Evolutionary conservation across 2,888 invertebrate species (phyloP).

Genomic region (Acronicta psi): DNA sequence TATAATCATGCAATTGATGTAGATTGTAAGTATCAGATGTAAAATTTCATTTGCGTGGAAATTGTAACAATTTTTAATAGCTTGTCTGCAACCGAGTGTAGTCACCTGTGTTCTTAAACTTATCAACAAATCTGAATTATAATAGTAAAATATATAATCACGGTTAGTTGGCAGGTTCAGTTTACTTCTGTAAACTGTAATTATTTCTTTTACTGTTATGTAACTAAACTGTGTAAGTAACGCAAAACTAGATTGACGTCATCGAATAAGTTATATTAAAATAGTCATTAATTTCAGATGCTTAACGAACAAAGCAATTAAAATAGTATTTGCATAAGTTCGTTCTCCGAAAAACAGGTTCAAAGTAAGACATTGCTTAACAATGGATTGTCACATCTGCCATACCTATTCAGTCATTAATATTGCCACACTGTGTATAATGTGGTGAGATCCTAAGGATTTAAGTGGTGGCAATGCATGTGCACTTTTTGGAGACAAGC

Average conservation of each 20-base stretch:
- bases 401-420: conserved; percentile 15
- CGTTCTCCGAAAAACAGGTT: conserved; percentile 14
- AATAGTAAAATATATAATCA: too few relatives aligned
- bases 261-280: conserved; percentile 5
- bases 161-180: too few relatives aligned
- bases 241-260: conserved; percentile 21
- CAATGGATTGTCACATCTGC: conserved; percentile 33
- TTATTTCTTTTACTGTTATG: too few relatives aligned
- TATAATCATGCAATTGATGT: too few relatives aligned
- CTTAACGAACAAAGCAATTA: background rate
- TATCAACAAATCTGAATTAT: too few relatives aligned
- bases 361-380: conserved; percentile 12
- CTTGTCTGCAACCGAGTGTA: too few relatives aligned
- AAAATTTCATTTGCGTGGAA: too few relatives aligned
- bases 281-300: background rate
- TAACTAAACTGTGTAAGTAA: background rate
- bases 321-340: conserved; percentile 2
- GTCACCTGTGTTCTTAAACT: too few relatives aligned
- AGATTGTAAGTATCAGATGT: too few relatives aligned
- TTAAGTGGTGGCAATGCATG: conserved; percentile 34
- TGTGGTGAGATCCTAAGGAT: conserved; percentile 33
- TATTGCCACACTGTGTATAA: conserved; percentile 3
- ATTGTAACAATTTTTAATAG: too few relatives aligned
- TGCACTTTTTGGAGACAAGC: conserved; percentile 30
- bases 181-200: too few relatives aligned